Conservation (phyloP, 2,797 vertebrate species). For the Helicolenus hilgendorfi region DNA sequence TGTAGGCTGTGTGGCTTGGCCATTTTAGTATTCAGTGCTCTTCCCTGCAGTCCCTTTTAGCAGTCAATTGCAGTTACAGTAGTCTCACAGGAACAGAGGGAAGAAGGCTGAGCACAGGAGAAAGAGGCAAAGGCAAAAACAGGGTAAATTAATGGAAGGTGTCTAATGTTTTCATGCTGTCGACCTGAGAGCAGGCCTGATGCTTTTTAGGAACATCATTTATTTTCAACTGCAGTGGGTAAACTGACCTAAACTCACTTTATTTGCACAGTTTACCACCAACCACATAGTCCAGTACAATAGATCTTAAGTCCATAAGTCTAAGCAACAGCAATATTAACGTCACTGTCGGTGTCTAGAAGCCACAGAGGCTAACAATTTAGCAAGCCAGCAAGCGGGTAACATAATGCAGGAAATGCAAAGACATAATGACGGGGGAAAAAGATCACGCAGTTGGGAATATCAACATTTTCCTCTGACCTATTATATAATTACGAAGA, state of each 20-base stretch:
- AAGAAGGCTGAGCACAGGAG: slow-evolving; percentile 25
- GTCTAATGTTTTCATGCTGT: slow-evolving; percentile 19
- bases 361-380: too few species aligned
- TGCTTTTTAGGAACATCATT: background rate
- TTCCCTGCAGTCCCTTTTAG: slow-evolving; percentile 70
- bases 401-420: too few species aligned
- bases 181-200: background rate
- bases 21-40: slow-evolving; percentile 65
- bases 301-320: background rate
- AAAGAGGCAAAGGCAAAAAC: slow-evolving; percentile 44
- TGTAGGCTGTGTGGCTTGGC: slow-evolving; percentile 52
- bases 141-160: slow-evolving; percentile 34
- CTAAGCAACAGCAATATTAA: background rate
- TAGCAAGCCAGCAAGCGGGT: too few species aligned
- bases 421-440: too few species aligned
- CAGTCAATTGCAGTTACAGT: slow-evolving; percentile 64
- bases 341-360: too few species aligned
- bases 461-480: too few species aligned
- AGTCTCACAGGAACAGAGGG: slow-evolving; percentile 45
- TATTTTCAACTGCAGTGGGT: background rate
- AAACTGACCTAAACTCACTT: background rate
- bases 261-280: background rate
- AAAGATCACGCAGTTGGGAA: too few species aligned
- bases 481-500: too few species aligned
- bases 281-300: background rate